Base-by-base conservation (phyloP, 1,140 invertebrate species). In the Camponotus pennsylvanicus region DNA sequence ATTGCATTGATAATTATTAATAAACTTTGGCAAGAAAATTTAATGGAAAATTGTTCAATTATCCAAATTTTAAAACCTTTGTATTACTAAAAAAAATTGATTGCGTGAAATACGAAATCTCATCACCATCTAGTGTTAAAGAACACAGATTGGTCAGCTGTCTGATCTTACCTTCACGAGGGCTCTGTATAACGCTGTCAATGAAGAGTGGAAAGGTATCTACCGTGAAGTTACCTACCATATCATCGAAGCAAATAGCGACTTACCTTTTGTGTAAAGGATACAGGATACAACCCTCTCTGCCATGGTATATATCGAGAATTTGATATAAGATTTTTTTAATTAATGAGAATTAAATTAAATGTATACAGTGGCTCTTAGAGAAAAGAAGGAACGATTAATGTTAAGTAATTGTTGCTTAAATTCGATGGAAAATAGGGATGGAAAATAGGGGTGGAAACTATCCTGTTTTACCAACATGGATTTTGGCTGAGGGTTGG, bases 401-500 rank as follows among this genome's bases (percentile, higher is more conserved):
- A 8, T 61, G 18, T 8, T 21, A 49, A 83, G 13, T 15, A 21
- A 15, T 45, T 61, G 5, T 13, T 40, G 40, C n/a, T 82, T 32
- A 15, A 42, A n/a, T 55, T 82, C 40, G n/a, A 45, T 75, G 18
- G 40, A 13, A 45, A 49, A 75, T 34, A 11, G 6, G 6, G 15
- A 11, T 9, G 27, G 9, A 40, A 55, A 69, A 11, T 34, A 49
- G 21, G 21, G 8, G n/a, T 78, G n/a, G 40, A 6, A 55, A 40
- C 64, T 0, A 67, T 34, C n/a, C 88, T 89, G n/a, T 32, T 27
- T 27, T 89, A 89, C 70, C 88, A 83, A 49, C 84, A 40, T 57
- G 75, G 45, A 59, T 34, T 52, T 27, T 57, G n/a, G 42, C 27
- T 15, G 3, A 49, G 45, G 45, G 13, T 40, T 73, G 37, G 0